Evolutionary conservation across 2,888 invertebrate species (phyloP).

Genomic region (Catocala nupta): DNA sequence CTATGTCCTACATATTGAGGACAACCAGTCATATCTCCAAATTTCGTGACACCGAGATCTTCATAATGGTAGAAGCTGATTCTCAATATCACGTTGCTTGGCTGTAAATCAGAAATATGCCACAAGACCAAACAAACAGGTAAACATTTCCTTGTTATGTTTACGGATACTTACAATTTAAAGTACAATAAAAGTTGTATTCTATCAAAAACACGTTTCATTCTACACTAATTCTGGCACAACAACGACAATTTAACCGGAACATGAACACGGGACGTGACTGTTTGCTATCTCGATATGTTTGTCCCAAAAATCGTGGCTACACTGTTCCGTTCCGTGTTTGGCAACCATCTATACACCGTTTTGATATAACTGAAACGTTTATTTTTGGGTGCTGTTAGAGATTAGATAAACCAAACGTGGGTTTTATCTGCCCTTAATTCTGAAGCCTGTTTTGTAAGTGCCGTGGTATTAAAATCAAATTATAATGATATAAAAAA

Average conservation of each 20-base stretch:
- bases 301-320: slow-evolving; percentile 19
- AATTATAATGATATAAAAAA: no score
- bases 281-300: slow-evolving; percentile 21
- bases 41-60: no score
- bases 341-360: slow-evolving; percentile 35
- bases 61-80: no score
- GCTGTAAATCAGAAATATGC: no score
- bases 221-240: slow-evolving; percentile 10
- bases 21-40: no score
- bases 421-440: neutral
- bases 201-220: slow-evolving; percentile 16
- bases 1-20: no score
- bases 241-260: slow-evolving; percentile 11
- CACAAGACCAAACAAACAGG: no score
- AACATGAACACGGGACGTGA: slow-evolving; percentile 25
- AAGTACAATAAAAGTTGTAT: neutral
- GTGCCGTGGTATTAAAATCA: no score
- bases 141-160: no score
- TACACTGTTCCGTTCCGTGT: slow-evolving; percentile 26
- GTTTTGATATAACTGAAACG: slow-evolving; percentile 27
- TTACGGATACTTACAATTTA: neutral
- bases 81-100: no score
- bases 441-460: neutral
- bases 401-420: slow-evolving; percentile 1
- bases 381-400: slow-evolving; percentile 24